phyloP scores from a whole-genome alignment of 2,797 vertebrate species.

The Pygocentrus nattereri region DNA sequence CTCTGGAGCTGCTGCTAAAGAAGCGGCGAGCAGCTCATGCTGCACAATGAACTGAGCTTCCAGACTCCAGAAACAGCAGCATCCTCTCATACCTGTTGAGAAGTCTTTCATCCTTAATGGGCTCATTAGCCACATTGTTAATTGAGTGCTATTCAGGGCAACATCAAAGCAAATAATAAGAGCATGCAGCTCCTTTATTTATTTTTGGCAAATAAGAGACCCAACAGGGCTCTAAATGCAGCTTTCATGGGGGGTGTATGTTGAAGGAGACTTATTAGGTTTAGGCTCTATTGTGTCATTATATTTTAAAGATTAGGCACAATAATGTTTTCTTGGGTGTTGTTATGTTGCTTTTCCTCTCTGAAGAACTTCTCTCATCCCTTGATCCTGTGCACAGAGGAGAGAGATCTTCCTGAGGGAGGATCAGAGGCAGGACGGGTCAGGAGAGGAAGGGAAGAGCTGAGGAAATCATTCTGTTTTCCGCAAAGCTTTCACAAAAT shows the following conservation, averaged over 20 bases:
- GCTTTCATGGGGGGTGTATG: slow-evolving; percentile 64
- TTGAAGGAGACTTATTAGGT: slow-evolving; percentile 62
- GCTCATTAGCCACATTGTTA: slow-evolving; percentile 86
- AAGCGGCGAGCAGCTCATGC: slow-evolving; percentile 69
- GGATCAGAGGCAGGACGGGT: background rate
- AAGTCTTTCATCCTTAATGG: slow-evolving; percentile 86
- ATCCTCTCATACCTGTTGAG: slow-evolving; percentile 86
- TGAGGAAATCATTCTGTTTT: background rate
- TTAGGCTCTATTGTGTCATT: slow-evolving; percentile 49
- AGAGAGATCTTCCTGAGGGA: slow-evolving; percentile 32
- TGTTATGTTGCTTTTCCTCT: slow-evolving; percentile 53
- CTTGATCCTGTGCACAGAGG: slow-evolving; percentile 40
- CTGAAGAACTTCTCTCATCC: slow-evolving; percentile 49
- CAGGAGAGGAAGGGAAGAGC: background rate
- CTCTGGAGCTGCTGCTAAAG: slow-evolving; percentile 73
- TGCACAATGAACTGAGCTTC: slow-evolving; percentile 76
- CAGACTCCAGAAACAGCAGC: slow-evolving; percentile 78
- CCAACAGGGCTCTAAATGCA: slow-evolving; percentile 67
- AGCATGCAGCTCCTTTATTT: slow-evolving; percentile 56
- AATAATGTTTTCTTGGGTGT: slow-evolving; percentile 56
- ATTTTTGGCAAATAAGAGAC: slow-evolving; percentile 71
- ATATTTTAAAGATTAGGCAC: slow-evolving; percentile 50
- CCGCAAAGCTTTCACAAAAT: background rate
- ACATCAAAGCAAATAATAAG: slow-evolving; percentile 84
- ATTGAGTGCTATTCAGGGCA: slow-evolving; percentile 83